Conservation (phyloP, 2,888 invertebrate species). For the Anaspis maculata region DNA sequence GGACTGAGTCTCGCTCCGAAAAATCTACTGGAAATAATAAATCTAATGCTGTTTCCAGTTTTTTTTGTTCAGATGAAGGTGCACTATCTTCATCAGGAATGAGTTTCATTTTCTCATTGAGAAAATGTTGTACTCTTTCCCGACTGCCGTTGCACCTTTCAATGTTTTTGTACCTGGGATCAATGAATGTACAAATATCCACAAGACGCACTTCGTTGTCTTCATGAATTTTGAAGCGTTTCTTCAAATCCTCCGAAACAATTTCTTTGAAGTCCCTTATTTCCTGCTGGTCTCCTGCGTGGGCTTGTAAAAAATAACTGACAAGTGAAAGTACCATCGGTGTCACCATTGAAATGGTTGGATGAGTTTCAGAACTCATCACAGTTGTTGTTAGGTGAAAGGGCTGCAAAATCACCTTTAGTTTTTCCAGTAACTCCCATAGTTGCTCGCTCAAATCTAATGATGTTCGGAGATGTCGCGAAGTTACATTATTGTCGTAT, state of each 20-base stretch:
- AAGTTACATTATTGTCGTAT: neutral
- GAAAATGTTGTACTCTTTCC: slow-evolving; percentile 6
- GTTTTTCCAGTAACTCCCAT: neutral
- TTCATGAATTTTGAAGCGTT: neutral
- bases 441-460: neutral
- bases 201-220: slow-evolving; percentile 4
- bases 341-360: slow-evolving; percentile 12
- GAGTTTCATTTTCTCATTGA: neutral
- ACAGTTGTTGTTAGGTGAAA: slow-evolving; percentile 15
- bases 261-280: neutral
- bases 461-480: neutral
- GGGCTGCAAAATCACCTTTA: slow-evolving; percentile 5
- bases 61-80: slow-evolving; percentile 5
- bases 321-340: slow-evolving; percentile 1
- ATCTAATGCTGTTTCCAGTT: slow-evolving; percentile 11
- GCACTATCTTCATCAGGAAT: slow-evolving; percentile 2
- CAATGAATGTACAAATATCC: slow-evolving; percentile 11
- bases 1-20: too few species aligned
- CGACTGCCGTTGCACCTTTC: slow-evolving; percentile 10
- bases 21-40: slow-evolving; percentile 1
- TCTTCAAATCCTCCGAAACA: too few species aligned
- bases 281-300: neutral
- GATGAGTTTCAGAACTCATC: slow-evolving; percentile 12
- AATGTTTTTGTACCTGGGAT: slow-evolving; percentile 13
- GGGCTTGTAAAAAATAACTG: neutral